phyloP scores from a whole-genome alignment of 1,140 invertebrate species.

The Philopotamus ludificatus region DNA sequence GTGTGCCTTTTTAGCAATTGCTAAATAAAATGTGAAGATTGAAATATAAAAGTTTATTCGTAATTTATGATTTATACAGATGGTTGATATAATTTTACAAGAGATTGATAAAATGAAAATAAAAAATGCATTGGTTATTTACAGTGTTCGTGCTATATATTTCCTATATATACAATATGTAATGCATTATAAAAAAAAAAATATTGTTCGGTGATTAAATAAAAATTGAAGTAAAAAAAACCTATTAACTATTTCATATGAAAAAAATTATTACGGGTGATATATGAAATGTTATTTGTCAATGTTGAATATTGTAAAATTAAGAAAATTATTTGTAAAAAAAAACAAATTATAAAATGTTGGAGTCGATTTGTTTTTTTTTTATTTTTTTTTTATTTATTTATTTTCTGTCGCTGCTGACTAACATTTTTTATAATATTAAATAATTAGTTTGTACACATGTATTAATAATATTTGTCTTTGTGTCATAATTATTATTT shows the following conservation, averaged over 20 bases:
- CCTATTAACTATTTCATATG: constrained; percentile 42
- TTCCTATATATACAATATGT: constrained; percentile 31
- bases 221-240: constrained; percentile 28
- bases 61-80: constrained; percentile 34
- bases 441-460: too few relatives aligned
- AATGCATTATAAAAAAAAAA: constrained; percentile 24
- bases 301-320: constrained; percentile 42
- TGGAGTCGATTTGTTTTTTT: constrained; percentile 38
- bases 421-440: too few relatives aligned
- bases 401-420: neutral
- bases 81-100: constrained; percentile 33
- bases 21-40: constrained; percentile 40
- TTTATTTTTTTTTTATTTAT: neutral
- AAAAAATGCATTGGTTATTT: constrained; percentile 28
- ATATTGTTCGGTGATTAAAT: constrained; percentile 27
- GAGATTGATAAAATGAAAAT: constrained; percentile 23
- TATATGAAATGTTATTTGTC: constrained; percentile 43
- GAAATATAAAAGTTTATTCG: constrained; percentile 36
- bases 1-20: constrained; percentile 42
- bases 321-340: constrained; percentile 39
- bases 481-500: too few relatives aligned
- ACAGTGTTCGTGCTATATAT: constrained; percentile 31
- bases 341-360: constrained; percentile 41
- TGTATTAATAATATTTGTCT: too few relatives aligned
- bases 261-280: constrained; percentile 41